Percentiles rank a stretch among this genome's conserved stretches.
phyloP scores from a whole-genome alignment of 2,797 vertebrate genomes.

The Vultur gryphus region DNA sequence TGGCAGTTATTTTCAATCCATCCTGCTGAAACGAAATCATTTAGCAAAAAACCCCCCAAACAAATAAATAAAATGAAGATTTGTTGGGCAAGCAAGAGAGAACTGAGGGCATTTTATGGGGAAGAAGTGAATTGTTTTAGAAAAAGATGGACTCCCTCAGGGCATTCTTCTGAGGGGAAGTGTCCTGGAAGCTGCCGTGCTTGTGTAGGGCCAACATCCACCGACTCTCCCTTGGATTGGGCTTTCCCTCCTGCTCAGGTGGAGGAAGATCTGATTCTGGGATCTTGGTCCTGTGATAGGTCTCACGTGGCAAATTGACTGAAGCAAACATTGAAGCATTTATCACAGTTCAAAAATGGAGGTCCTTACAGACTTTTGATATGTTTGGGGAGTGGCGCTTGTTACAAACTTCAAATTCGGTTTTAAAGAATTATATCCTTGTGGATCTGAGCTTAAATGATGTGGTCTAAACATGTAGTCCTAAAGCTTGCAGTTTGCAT shows the following conservation, averaged over 20 bases:
- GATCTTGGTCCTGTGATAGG: not conserved
- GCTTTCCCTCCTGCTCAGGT: not conserved
- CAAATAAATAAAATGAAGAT: not conserved
- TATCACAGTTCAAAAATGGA: not conserved
- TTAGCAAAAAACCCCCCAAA: not conserved
- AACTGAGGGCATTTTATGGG: not conserved
- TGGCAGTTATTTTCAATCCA: accelerated
- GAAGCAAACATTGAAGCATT: not conserved
- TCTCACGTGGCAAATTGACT: not conserved
- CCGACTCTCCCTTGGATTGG: accelerated
- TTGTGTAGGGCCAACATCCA: not conserved
- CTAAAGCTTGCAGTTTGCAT: not conserved
- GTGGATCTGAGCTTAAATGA: not conserved
- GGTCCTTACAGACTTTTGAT: not conserved
- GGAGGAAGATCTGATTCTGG: not conserved
- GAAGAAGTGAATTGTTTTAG: not conserved
- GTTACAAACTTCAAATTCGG: not conserved
- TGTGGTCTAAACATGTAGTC: not conserved
- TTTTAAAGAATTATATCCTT: not conserved
- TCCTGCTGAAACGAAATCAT: not conserved
- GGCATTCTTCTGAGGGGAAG: not conserved
- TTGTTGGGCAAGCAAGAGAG: not conserved
- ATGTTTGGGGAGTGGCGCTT: not conserved
- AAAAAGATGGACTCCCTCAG: not conserved
- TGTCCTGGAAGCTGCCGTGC: accelerated